Evolutionary conservation across 1,140 invertebrate species (phyloP).

Genomic region (Caenorhabditis brenneri): DNA sequence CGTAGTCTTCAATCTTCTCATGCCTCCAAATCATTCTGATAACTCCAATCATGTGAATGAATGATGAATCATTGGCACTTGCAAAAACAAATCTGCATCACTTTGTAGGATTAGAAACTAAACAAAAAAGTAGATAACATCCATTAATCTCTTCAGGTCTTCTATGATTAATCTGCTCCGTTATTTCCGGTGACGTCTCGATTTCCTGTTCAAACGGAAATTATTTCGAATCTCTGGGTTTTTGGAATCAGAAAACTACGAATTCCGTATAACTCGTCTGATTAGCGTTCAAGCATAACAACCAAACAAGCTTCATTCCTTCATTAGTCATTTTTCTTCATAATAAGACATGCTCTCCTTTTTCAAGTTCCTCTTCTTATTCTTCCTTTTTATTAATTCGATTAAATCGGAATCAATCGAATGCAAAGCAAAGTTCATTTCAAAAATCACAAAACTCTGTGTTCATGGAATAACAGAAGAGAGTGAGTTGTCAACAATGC

Average conservation of each 20-base stretch:
- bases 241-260: conserved; percentile 16
- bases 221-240: neutral
- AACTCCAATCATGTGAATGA: too few species aligned
- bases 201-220: neutral
- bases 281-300: conserved; percentile 2
- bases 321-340: neutral
- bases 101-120: conserved; percentile 12
- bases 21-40: too few species aligned
- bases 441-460: neutral
- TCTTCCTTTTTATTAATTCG: neutral
- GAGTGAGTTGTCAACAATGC: neutral
- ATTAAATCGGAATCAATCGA: neutral
- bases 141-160: neutral
- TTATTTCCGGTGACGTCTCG: neutral
- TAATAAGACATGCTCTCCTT: neutral
- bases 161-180: neutral
- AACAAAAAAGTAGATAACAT: neutral
- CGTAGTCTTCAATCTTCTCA: too few species aligned
- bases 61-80: too few species aligned
- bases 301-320: neutral
- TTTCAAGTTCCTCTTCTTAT: neutral
- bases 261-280: neutral
- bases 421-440: neutral
- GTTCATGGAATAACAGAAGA: neutral
- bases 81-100: neutral